Conservation (phyloP, 1,140 invertebrate genomes). For the Drosophila paulistorum region DNA sequence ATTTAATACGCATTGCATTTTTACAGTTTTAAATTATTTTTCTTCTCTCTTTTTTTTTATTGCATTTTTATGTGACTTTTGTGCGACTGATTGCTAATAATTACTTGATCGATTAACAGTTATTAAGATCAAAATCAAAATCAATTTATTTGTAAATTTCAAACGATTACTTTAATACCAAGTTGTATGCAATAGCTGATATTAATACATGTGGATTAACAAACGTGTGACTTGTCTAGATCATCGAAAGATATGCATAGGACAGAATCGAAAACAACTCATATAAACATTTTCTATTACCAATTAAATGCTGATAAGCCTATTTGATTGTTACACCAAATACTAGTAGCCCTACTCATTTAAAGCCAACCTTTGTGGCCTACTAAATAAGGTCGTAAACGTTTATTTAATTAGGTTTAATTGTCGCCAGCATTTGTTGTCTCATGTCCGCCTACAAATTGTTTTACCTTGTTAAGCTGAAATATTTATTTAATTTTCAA, state of each 20-base stretch:
- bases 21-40: neutral
- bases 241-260: neutral
- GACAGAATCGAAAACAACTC: no score
- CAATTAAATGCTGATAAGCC: no score
- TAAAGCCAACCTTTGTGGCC: no score
- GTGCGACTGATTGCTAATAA: conserved; percentile 36
- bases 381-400: neutral
- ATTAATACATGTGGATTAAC: neutral
- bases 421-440: neutral
- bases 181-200: conserved; percentile 18
- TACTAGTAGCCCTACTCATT: no score
- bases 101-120: conserved; percentile 59
- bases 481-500: conserved; percentile 18
- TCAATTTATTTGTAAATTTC: conserved; percentile 59
- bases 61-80: neutral
- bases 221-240: conserved; percentile 24
- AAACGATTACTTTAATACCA: conserved; percentile 48
- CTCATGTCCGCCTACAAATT: conserved; percentile 6
- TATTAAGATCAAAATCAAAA: conserved; percentile 63
- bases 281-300: no score
- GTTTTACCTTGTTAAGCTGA: conserved; percentile 30
- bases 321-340: no score
- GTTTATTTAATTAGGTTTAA: neutral
- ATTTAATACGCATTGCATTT: conserved; percentile 3
- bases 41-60: neutral